A percentile compares a stretch with the other conserved stretches of the same genome.
These are phyloP conservation scores for Elysia chlorotica DNA, from an alignment of 1,140 invertebrate genomes.

Conservation along the genomic window DNA sequence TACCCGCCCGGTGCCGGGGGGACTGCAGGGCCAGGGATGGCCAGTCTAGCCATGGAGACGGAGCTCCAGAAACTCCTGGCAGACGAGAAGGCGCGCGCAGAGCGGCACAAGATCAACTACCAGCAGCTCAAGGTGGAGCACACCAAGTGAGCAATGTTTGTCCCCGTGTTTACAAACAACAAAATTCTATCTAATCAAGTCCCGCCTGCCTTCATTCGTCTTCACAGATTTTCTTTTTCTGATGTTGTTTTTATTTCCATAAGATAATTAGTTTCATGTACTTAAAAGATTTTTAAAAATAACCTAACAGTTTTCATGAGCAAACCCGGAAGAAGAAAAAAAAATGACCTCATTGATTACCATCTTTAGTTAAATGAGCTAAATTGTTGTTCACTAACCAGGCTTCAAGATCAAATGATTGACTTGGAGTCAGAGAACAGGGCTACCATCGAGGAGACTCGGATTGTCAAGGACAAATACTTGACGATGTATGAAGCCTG, in stretches of 20 bases:
- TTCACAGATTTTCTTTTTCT: too few species aligned
- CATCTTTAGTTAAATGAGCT: too few species aligned
- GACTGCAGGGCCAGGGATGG: conserved; percentile 29
- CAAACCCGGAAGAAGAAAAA: too few species aligned
- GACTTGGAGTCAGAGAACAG: conserved; percentile 51
- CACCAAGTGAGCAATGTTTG: conserved; percentile 37
- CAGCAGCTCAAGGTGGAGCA: conserved; percentile 59
- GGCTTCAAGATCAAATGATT: conserved; percentile 55
- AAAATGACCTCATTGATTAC: too few species aligned
- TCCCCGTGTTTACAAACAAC: too few species aligned
- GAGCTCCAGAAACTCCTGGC: conserved; percentile 58
- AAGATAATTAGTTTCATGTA: too few species aligned
- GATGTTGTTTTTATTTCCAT: too few species aligned
- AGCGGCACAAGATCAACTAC: conserved; percentile 59
- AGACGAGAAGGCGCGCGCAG: conserved; percentile 56
- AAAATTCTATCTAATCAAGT: too few species aligned
- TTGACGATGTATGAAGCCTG: conserved; percentile 54
- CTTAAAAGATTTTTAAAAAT: too few species aligned
- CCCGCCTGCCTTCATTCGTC: too few species aligned
- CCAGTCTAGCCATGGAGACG: conserved; percentile 43
- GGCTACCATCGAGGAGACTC: conserved; percentile 54
- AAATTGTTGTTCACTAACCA: too few species aligned
- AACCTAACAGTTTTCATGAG: too few species aligned
- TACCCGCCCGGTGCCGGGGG: not conserved
- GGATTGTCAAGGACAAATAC: conserved; percentile 58